Percentiles rank a stretch among this genome's conserved stretches.
These are phyloP conservation scores for Anagrus nilaparvatae DNA, from an alignment of 1,140 invertebrate genomes.

Conservation along the genomic window DNA sequence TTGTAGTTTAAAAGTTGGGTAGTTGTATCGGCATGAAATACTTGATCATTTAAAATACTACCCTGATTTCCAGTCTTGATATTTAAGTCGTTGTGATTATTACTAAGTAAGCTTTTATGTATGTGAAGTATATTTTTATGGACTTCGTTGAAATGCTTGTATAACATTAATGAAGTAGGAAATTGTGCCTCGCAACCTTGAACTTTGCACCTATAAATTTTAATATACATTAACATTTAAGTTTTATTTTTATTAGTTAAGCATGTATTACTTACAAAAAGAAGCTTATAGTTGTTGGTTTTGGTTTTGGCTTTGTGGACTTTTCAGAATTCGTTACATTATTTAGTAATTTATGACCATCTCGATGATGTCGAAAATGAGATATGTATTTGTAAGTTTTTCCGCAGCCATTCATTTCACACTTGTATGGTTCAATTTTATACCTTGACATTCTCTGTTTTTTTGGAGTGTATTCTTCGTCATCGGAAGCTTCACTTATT, in stretches of 20 bases:
- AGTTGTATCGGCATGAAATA: slow-evolving; percentile 29
- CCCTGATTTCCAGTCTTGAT: slow-evolving; percentile 37
- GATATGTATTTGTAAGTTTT: slow-evolving; percentile 42
- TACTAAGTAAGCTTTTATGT: too few relatives aligned
- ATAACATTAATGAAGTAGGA: slow-evolving; percentile 28
- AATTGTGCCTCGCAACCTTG: slow-evolving; percentile 33
- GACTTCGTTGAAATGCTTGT: slow-evolving; percentile 33
- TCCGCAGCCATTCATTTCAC: slow-evolving; percentile 34
- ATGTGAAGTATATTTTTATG: slow-evolving; percentile 30
- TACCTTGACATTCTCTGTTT: slow-evolving; percentile 40
- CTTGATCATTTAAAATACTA: slow-evolving; percentile 30
- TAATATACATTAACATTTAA: slow-evolving; percentile 5
- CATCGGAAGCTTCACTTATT: slow-evolving; percentile 30
- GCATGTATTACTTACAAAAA: slow-evolving; percentile 31
- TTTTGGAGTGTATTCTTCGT: slow-evolving; percentile 40
- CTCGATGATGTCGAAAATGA: slow-evolving; percentile 40
- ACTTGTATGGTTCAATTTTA: slow-evolving; percentile 37
- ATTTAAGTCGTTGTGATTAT: slow-evolving; percentile 26
- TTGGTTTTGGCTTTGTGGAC: slow-evolving; percentile 29
- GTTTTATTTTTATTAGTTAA: slow-evolving; percentile 4
- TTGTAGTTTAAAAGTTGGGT: slow-evolving; percentile 31
- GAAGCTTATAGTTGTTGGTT: slow-evolving; percentile 37
- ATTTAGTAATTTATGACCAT: slow-evolving; percentile 33
- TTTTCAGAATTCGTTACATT: slow-evolving; percentile 26
- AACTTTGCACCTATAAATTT: slow-evolving; percentile 31